Evolutionary conservation across 1,140 invertebrate genomes (phyloP).

Genomic region (Gyrodactylus bullatarudis): DNA sequence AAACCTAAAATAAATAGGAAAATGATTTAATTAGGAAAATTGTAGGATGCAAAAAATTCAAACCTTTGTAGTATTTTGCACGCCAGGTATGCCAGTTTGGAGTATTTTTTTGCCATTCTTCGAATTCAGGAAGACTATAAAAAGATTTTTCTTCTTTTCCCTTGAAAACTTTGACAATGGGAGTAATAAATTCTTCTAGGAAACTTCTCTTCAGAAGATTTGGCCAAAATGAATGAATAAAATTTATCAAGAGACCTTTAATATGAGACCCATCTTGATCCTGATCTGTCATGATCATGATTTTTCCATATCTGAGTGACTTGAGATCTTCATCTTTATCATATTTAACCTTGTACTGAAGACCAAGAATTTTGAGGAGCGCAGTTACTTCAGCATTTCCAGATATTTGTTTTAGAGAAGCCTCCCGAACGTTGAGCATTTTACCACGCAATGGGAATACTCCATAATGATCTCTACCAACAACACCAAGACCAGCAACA

Average conservation of each 20-base stretch:
- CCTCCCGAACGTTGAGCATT: conserved; percentile 82
- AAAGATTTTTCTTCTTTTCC: conserved; percentile 45
- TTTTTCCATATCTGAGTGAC: conserved; percentile 56
- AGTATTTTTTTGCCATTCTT: conserved; percentile 68
- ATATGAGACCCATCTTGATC: conserved; percentile 89
- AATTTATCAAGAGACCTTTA: conserved; percentile 90
- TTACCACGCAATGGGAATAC: conserved; percentile 94
- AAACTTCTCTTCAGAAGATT: conserved; percentile 53
- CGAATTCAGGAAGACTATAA: conserved; percentile 86
- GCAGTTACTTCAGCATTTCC: conserved; percentile 95
- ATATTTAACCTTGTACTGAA: conserved; percentile 91
- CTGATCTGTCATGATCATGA: conserved; percentile 99
- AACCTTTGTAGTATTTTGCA: conserved; percentile 40
- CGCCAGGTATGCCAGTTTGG: conserved; percentile 65
- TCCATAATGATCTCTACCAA: conserved; percentile 76
- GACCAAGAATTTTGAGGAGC: conserved; percentile 60
- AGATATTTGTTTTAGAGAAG: conserved; percentile 67
- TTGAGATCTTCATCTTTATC: conserved; percentile 51
- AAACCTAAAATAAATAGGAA: not conserved
- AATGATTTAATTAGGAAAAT: too few relatives aligned
- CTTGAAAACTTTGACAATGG: conserved; percentile 68
- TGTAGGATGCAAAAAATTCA: conserved; percentile 33
- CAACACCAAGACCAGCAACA: conserved; percentile 66
- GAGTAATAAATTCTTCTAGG: conserved; percentile 93
- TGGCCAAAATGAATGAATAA: conserved; percentile 96